phyloP scores from a whole-genome alignment of 1,140 invertebrate species.

The Teleopsis dalmanni region DNA sequence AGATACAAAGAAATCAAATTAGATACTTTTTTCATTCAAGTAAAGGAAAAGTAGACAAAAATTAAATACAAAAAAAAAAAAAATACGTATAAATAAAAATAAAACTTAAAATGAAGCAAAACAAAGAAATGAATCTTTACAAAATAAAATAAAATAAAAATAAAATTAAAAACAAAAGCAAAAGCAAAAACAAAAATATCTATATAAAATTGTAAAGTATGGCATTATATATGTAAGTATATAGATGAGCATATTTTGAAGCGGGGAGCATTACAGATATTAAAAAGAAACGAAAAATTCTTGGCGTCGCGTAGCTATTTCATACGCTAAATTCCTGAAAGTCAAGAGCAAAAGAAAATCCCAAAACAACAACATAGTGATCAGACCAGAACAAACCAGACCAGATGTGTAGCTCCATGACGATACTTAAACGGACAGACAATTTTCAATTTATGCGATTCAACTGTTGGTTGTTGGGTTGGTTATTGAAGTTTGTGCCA shows the following conservation, averaged over 20 bases:
- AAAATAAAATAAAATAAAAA: neutral
- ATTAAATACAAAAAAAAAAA: neutral
- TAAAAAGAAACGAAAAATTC: conserved; percentile 26
- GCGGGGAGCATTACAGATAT: neutral
- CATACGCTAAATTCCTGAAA: conserved; percentile 31
- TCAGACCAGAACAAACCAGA: neutral
- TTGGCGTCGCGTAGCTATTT: conserved; percentile 30
- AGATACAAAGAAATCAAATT: no score
- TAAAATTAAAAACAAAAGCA: conserved; percentile 1
- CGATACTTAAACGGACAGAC: no score
- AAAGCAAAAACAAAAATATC: conserved; percentile 1
- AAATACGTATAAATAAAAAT: neutral
- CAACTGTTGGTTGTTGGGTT: no score
- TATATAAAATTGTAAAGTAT: neutral
- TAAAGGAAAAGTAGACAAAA: neutral
- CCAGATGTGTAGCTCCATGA: conserved; percentile 4
- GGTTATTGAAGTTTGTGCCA: no score
- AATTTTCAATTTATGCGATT: no score
- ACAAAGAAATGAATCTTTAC: no score
- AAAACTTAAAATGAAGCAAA: neutral
- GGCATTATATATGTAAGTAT: neutral
- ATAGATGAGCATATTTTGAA: neutral
- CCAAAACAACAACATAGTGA: conserved; percentile 2
- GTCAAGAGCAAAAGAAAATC: conserved; percentile 22
- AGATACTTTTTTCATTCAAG: no score